Evolutionary conservation across 2,113 vertebrate genomes (phyloP).

Genomic region (Chloebia gouldiae): DNA sequence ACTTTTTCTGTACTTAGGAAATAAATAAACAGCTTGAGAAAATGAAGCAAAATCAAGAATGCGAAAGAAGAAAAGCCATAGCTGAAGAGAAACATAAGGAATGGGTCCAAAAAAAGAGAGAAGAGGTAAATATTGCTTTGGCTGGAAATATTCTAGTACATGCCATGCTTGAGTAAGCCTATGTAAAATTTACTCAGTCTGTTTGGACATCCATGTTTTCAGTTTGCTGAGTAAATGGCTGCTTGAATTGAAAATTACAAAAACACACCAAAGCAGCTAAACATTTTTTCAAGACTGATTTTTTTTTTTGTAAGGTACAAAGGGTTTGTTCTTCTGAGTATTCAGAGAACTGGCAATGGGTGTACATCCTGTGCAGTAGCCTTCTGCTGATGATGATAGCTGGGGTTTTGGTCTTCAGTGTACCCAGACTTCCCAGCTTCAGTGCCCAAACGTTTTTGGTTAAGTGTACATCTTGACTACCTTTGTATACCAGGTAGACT

Average conservation of each 20-base stretch:
- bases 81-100: slow-evolving; percentile 83
- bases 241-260: background rate
- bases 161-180: background rate
- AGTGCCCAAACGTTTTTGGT: background rate
- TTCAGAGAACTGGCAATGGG: background rate
- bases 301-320: background rate
- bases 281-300: background rate
- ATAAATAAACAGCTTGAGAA: slow-evolving; percentile 71
- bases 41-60: slow-evolving; percentile 72
- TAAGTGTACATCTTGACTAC: background rate
- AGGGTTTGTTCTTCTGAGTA: background rate
- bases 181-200: background rate
- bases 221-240: background rate
- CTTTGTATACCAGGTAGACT: background rate
- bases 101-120: slow-evolving; percentile 86
- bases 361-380: background rate
- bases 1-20: slow-evolving; percentile 67
- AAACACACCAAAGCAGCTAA: background rate
- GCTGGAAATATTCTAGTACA: background rate
- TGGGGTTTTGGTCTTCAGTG: background rate
- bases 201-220: background rate
- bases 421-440: background rate
- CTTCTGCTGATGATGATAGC: background rate
- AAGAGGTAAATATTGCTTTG: slow-evolving; percentile 73
- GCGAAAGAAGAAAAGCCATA: slow-evolving; percentile 76